Evolutionary conservation across 2,888 invertebrate species (phyloP), one percentile per base, ranked within the genome.

Genomic region (Trichopoda pennipes): DNA sequence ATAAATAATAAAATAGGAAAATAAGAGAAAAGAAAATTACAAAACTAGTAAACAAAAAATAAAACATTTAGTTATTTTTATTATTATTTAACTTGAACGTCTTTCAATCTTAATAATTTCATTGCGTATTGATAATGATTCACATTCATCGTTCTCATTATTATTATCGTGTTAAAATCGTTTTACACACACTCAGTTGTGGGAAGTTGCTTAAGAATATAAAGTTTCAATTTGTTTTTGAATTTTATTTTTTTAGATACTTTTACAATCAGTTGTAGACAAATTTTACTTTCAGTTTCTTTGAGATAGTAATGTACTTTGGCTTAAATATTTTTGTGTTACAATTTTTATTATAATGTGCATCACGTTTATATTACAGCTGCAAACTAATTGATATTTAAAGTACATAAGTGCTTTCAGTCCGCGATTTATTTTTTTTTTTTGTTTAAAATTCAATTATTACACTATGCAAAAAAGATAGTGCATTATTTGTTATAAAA

Each of bases 21-120:
- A 75, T 19, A 78, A 78, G 81, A 68, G 56, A 51, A 61, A n/a
- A 66, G 55, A 75, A 75, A 75, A 56, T 69, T 69, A 63, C 60
- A 61, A 51, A 28, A 56, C 51, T 8, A 17, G 56, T 49, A 75
- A 64, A 70, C 8, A 56, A 28, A 58, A 55, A 9, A 28, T n/a
- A 53, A 38, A 75, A 80, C 73, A 42, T 58, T 32, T 77, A 51
- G 61, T 60, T 72, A 64, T 35, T 64, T 80, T 66, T 72, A 64
- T 66, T 51, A 28, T 38, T 38, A 28, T 28, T 38, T 7, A 38
- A 12, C 12, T 74, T 73, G 44, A 73, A 73, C 17, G 73, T 79
- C 68, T 73, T 80, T 35, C 47, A 53, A 73, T 55, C n/a, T 42
- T 73, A 17, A 38, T 68, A 44, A 68, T 68, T 23, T 56, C 49